phyloP scores from a whole-genome alignment of 2,888 invertebrate species.

The Notocelia uddmanniana region DNA sequence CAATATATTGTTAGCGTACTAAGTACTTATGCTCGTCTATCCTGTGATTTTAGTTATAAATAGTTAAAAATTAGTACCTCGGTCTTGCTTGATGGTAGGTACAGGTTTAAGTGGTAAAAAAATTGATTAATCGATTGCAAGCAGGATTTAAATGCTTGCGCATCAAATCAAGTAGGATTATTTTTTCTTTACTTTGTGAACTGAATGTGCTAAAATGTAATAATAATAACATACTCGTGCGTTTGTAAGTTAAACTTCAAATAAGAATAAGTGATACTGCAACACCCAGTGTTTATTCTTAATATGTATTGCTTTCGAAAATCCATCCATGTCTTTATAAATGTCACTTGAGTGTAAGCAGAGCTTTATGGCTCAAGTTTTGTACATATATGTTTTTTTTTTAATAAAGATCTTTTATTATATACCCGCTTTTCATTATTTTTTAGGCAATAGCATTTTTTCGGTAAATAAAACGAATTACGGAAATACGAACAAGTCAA shows the following conservation, averaged over 20 bases:
- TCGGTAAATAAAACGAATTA: too few species aligned
- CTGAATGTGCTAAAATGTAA: too few species aligned
- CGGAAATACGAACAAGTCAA: too few species aligned
- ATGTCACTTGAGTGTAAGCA: constrained; percentile 12
- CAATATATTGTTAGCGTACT: constrained; percentile 14
- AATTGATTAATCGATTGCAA: neutral
- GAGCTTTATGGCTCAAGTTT: constrained; percentile 11
- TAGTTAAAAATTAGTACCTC: neutral
- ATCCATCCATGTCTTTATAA: neutral
- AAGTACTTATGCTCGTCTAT: constrained; percentile 17
- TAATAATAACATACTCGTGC: too few species aligned
- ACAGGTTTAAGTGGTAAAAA: neutral
- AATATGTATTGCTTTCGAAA: too few species aligned
- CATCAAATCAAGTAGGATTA: too few species aligned
- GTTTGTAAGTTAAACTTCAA: neutral
- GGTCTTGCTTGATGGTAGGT: too few species aligned
- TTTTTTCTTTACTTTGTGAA: too few species aligned
- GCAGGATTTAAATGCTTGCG: too few species aligned
- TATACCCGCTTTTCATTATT: neutral
- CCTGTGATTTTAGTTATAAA: constrained; percentile 33
- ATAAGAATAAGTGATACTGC: too few species aligned
- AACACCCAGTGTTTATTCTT: neutral
- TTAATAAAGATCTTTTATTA: constrained; percentile 13
- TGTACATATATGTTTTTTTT: constrained; percentile 30
- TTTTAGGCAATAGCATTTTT: too few species aligned